phyloP scores from a whole-genome alignment of 2,888 invertebrate genomes.

The Ganaspis brasiliensis region DNA sequence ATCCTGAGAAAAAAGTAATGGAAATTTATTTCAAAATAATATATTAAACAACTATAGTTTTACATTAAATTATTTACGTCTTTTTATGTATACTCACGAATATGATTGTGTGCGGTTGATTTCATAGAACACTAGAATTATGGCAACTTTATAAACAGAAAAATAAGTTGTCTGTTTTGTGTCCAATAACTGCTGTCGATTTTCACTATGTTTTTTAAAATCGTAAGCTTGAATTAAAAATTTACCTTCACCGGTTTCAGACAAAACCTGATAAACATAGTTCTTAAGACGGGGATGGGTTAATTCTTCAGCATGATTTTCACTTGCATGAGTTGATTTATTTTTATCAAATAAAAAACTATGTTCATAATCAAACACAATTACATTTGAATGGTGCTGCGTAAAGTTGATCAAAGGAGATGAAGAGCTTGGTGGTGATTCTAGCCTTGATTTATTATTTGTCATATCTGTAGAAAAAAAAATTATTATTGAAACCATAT shows the following conservation, averaged over 20 bases:
- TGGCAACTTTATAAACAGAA: slow-evolving; percentile 10
- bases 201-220: slow-evolving; percentile 23
- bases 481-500: background rate
- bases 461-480: background rate
- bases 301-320: no score
- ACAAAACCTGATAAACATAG: slow-evolving; percentile 31
- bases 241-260: background rate
- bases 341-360: no score
- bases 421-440: background rate
- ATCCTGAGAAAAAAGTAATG: slow-evolving; percentile 16
- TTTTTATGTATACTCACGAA: slow-evolving; percentile 7
- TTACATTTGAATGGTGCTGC: background rate
- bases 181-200: slow-evolving; percentile 25
- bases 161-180: slow-evolving; percentile 38
- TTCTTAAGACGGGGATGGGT: background rate
- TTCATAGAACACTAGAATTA: slow-evolving; percentile 10
- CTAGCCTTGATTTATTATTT: background rate
- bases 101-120: slow-evolving; percentile 25
- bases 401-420: background rate
- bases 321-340: no score
- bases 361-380: background rate
- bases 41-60: background rate
- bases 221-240: background rate
- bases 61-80: background rate
- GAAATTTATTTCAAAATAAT: no score